Conservation (phyloP, 2,888 invertebrate genomes). For the Brachycybe producta region DNA sequence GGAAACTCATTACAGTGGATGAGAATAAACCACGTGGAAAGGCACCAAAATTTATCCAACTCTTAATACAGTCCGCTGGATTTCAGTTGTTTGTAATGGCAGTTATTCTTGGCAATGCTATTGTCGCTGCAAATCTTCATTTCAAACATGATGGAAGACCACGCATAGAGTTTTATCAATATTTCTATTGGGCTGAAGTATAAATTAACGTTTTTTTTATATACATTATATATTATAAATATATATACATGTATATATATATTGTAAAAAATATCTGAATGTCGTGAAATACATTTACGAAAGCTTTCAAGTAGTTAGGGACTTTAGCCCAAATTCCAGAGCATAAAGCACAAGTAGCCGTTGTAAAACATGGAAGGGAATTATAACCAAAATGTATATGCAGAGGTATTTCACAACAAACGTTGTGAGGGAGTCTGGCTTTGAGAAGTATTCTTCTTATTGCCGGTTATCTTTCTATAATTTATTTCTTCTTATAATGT, state of each 20-base stretch:
- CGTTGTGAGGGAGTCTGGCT: no score
- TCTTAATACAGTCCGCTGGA: conserved; percentile 73
- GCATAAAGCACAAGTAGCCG: no score
- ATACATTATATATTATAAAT: background rate
- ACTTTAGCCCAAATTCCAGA: no score
- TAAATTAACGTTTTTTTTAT: no score
- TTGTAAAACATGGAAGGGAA: no score
- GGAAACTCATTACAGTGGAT: conserved; percentile 91
- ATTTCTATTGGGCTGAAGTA: conserved; percentile 85
- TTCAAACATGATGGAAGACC: conserved; percentile 78
- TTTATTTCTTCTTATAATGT: no score
- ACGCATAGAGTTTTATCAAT: conserved; percentile 53
- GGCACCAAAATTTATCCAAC: conserved; percentile 74
- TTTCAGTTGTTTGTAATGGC: conserved; percentile 89
- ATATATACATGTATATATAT: background rate
- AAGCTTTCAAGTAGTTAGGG: no score
- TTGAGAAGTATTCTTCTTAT: no score
- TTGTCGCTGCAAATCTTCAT: conserved; percentile 89
- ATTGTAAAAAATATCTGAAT: background rate
- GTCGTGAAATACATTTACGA: background rate
- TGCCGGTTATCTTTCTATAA: no score
- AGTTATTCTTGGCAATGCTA: conserved; percentile 86
- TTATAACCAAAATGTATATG: no score
- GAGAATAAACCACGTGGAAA: conserved; percentile 84
- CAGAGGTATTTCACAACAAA: no score